phyloP scores from a whole-genome alignment of 2,797 vertebrate species.

The Chiroxiphia lanceolata region DNA sequence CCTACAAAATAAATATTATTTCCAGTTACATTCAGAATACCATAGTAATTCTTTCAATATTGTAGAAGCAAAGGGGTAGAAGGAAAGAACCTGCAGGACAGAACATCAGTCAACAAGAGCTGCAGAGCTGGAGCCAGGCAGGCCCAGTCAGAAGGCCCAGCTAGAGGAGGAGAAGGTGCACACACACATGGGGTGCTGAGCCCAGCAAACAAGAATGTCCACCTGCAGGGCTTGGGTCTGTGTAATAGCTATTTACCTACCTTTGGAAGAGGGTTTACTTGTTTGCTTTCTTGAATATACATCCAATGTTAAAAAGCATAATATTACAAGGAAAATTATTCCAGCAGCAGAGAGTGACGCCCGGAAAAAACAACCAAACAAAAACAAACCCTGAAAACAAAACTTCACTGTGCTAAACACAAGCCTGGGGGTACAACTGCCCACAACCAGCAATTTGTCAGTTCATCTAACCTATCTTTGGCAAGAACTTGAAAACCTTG shows the following conservation, averaged over 20 bases:
- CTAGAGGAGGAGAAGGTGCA: background rate
- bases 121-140: accelerated
- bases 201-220: background rate
- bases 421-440: background rate
- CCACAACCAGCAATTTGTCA: background rate
- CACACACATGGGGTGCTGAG: accelerated
- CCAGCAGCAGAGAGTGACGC: background rate
- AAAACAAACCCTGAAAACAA: background rate
- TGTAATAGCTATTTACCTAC: background rate
- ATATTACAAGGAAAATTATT: background rate
- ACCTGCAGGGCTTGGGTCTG: background rate
- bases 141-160: background rate
- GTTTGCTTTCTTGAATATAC: background rate
- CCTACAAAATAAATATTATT: background rate
- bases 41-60: background rate
- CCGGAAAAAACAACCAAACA: background rate
- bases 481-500: background rate
- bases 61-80: background rate
- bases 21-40: background rate
- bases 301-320: background rate
- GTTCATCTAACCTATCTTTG: background rate
- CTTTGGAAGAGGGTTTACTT: background rate
- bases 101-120: background rate
- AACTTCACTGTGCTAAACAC: background rate
- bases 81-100: background rate